These are phyloP conservation scores for Triplophysa bombifrons DNA, from an alignment of 2,797 vertebrate species.

Conservation along the genomic window DNA sequence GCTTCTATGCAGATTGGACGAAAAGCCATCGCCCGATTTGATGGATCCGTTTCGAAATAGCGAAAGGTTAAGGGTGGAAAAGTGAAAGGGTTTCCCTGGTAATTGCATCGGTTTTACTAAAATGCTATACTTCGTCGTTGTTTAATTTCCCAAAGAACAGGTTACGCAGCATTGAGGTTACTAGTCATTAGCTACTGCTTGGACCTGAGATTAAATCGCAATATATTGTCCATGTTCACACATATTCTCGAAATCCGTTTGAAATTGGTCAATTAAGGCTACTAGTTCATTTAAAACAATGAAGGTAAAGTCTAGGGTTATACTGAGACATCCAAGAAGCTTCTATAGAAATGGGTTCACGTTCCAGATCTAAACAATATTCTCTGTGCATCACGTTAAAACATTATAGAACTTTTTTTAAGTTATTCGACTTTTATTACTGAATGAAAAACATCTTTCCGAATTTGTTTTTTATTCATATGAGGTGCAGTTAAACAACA, in stretches of 20 bases:
- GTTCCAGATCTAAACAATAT: background rate
- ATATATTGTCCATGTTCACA: background rate
- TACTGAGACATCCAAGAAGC: background rate
- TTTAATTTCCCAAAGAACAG: background rate
- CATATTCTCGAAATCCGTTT: background rate
- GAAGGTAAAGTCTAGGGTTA: background rate
- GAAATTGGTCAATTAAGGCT: background rate
- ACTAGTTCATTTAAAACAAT: background rate
- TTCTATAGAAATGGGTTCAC: background rate
- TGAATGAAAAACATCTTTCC: background rate
- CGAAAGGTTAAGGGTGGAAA: constrained; percentile 68
- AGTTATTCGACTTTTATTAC: background rate
- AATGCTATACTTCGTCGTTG: constrained; percentile 29
- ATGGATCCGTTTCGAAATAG: constrained; percentile 81
- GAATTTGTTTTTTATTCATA: background rate
- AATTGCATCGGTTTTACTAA: constrained; percentile 61
- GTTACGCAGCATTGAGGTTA: background rate
- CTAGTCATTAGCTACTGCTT: background rate
- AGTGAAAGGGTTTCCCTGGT: constrained; percentile 75
- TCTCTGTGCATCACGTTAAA: background rate
- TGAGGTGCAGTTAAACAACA: constrained; percentile 2
- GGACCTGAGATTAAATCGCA: constrained; percentile 1
- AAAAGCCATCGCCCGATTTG: constrained; percentile 74
- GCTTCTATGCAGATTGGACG: constrained; percentile 73
- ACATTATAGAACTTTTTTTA: background rate